phyloP scores from a whole-genome alignment of 2,888 invertebrate genomes.

The Ichneumoninae sp. region DNA sequence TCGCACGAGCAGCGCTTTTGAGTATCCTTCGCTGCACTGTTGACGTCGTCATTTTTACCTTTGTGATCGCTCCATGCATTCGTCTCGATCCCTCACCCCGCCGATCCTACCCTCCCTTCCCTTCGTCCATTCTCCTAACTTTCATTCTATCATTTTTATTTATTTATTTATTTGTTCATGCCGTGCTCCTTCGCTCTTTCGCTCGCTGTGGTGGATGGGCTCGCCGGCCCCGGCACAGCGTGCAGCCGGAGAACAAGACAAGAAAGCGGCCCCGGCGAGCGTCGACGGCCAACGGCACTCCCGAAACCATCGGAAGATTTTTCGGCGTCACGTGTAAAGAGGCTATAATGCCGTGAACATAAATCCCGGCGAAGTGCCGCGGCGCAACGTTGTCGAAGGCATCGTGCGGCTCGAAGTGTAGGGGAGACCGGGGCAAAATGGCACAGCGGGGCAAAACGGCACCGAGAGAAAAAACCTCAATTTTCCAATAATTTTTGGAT shows the following conservation, averaged over 20 bases:
- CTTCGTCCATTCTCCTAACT: background rate
- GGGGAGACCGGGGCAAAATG: too few species aligned
- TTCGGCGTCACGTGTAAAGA: conserved; percentile 50
- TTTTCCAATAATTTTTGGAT: too few species aligned
- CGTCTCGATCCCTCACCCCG: conserved; percentile 7
- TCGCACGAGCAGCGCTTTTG: background rate
- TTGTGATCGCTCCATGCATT: conserved; percentile 23
- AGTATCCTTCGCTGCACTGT: conserved; percentile 28
- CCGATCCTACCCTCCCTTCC: background rate
- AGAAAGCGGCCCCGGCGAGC: conserved; percentile 18
- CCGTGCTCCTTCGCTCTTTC: conserved; percentile 18
- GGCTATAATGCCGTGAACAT: conserved; percentile 52
- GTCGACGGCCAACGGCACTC: background rate
- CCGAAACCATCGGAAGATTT: conserved; percentile 43
- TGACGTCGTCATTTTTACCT: conserved; percentile 53
- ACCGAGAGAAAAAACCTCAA: too few species aligned
- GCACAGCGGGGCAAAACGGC: too few species aligned
- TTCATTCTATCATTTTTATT: conserved; percentile 14
- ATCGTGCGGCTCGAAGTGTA: conserved; percentile 16
- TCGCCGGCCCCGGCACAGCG: background rate
- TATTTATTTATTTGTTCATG: conserved; percentile 29
- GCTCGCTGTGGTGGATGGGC: conserved; percentile 28
- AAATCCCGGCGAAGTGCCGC: conserved; percentile 42
- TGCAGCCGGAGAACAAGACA: conserved; percentile 13
- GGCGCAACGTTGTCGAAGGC: conserved; percentile 27